These are phyloP conservation scores for Mythimna ferrago DNA, from an alignment of 2,888 invertebrate species.

Conservation along the genomic window DNA sequence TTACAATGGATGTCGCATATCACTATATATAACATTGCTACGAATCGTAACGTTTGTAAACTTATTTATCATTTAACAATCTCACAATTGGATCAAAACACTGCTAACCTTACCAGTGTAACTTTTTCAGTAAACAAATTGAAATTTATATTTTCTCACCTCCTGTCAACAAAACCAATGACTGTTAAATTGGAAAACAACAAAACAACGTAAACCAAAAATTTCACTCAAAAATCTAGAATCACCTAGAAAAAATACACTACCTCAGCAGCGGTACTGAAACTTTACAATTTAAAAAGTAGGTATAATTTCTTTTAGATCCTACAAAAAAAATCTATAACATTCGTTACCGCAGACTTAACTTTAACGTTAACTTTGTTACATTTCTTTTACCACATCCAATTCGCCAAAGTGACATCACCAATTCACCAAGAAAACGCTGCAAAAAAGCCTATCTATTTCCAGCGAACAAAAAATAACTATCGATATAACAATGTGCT, in stretches of 20 bases:
- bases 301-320: background rate
- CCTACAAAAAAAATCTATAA: background rate
- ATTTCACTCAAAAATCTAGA: background rate
- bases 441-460: constrained; percentile 42
- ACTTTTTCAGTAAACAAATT: background rate
- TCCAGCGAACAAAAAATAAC: constrained; percentile 33
- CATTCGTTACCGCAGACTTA: background rate
- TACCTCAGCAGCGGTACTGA: no score
- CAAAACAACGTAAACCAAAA: background rate
- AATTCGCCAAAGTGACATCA: constrained; percentile 23
- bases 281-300: no score
- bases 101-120: no score
- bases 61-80: no score
- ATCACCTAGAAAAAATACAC: background rate
- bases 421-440: constrained; percentile 18
- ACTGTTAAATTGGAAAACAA: background rate
- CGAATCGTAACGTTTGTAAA: no score
- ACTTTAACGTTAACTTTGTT: constrained; percentile 31
- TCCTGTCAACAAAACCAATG: background rate
- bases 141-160: background rate
- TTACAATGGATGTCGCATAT: no score
- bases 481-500: constrained; percentile 47
- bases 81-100: no score
- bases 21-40: no score
- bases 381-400: constrained; percentile 8